Evolutionary conservation across 2,113 vertebrate genomes (phyloP), one percentile per base, ranked within the genome.

Genomic region (Excalfactoria chinensis): DNA sequence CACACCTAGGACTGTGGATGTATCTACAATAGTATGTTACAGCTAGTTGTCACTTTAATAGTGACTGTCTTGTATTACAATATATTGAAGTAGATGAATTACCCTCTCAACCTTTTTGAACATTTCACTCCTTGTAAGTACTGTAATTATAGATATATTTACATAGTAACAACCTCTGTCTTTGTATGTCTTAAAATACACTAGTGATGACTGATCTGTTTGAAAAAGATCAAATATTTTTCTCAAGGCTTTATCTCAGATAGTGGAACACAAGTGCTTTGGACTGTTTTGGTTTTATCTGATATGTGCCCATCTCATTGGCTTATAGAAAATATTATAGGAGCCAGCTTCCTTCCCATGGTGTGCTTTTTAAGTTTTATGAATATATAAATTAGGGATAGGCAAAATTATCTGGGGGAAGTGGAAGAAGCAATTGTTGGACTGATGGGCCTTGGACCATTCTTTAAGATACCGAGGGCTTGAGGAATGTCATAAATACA

Each of bases 41-140:
- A 23, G 12, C 15, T 88, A 56, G 68, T 69, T 88, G 20, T 88
- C 84, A 92, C 6, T 77, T 96, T 93, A 94, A 74, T 89, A 25
- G 46, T 11, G 69, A 10, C 9, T 53, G 43, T 71, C 51, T 78
- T 66, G 72, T 14, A 75, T 34, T 77, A 22, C 6, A 70, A 23
- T 84, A 60, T 78, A 66, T 46, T 32, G 30, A 55, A 93, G 49
- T 44, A 88, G 43, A 77, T 40, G 30, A 43, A 44, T 49, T 49
- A 82, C 4, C 11, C 10, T 86, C 71, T 84, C 91, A 81, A 41
- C n/a, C 26, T 73, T 34, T 48, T 19, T 77, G 70, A 77, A n/a
- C 85, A 58, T 89, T 67, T 80, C 32, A 55, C 82, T 34, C 51
- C 49, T 79, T 58, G 21, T 59, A 88, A 63, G 14, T 81, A 34